Base-by-base conservation (phyloP, 2,113 vertebrate genomes). In the Tursiops truncatus region DNA sequence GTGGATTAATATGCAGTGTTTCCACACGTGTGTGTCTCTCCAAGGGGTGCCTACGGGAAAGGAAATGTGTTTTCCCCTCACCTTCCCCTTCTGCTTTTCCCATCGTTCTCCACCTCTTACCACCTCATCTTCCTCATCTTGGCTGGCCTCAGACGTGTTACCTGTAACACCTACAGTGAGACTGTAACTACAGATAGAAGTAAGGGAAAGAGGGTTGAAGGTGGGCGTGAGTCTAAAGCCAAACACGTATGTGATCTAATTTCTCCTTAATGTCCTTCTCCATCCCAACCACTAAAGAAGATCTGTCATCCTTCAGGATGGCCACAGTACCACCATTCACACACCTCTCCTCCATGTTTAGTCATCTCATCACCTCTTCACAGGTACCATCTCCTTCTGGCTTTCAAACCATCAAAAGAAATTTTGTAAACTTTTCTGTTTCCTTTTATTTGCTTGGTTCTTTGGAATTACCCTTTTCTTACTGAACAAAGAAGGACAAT, bases 61-160 rank as follows among this genome's bases (percentile, higher is more conserved):
- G 33, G 17, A 86, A 86, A 9, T 31, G 6, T 31, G 18, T 76
- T 86, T 74, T 36, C 15, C 0, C 12, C 41, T 80, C 56, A 4
- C 8, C 12, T 74, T 47, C 25, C 25, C 18, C 28, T 53, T 60
- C 58, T 77, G 20, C 23, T 60, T 87, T 28, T 65, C 9, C 12
- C 5, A 2, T 31, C 23, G 23, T 80, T 92, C 62, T 81, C n/a
- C 20, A 18, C 0, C 4, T 3, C 41, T 77, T 12, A 4, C 5
- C 1, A 0, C 15, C 18, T 83, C 20, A 14, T 33, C 15, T 1
- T 50, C 3, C 2, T 38, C 63, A 0, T 83, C 26, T 36, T 44
- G 25, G 12, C 18, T 44, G 20, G n/a, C 2, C 58, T 84, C 25
- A 8, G 6, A 68, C 31, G 33, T 33, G 41, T 33, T 3, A 1